Evolutionary conservation across 53 echinoderm and acorn worm genomes (phyloP), one percentile per base, ranked within the genome.

Genomic region (Stichopus horrens): DNA sequence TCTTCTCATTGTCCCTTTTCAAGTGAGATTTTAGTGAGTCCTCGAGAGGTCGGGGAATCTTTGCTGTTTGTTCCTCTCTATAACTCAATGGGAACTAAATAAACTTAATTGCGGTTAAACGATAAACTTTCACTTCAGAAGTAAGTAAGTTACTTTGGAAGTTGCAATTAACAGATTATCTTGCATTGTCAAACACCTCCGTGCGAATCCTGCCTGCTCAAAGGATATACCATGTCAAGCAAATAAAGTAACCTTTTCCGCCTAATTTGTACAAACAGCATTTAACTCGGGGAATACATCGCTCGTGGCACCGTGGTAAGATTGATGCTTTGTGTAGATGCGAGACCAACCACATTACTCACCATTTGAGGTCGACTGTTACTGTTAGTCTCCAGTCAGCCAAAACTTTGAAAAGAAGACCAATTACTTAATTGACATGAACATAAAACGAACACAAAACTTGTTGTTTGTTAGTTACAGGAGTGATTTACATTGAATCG

Each of bases 151-250:
- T n/a, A n/a, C n/a, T 60, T 60, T 60, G 60, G 60, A 60, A 60
- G 63, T 63, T 63, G 63, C 63, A 63, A 63, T 63, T 63, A 63
- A 63, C 63, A 63, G 63, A 63, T 63, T 63, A 63, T 16, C 63
- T 16, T 16, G 63, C 8, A 63, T 63, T 63, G 63, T 63, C 63
- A 63, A 63, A 63, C 63, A 63, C 63, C 63, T 63, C 63, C 63
- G 63, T 16, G 63, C 63, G 63, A 13, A 13, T 16, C 8, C 63
- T 63, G 10, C 16, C 63, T 63, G 63, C 10, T 63, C 10, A 63
- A 63, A 63, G 63, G 63, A 63, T 63, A 63, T 63, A 63, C 63
- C 63, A 63, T 63, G 63, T 63, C 63, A 63, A 63, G 63, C 63
- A 63, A 63, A 63, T 63, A 63, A 16, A 63, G 63, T 16, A 63